These are phyloP conservation scores for Dynastes maya DNA, from an alignment of 2,888 invertebrate species.

Conservation along the genomic window DNA sequence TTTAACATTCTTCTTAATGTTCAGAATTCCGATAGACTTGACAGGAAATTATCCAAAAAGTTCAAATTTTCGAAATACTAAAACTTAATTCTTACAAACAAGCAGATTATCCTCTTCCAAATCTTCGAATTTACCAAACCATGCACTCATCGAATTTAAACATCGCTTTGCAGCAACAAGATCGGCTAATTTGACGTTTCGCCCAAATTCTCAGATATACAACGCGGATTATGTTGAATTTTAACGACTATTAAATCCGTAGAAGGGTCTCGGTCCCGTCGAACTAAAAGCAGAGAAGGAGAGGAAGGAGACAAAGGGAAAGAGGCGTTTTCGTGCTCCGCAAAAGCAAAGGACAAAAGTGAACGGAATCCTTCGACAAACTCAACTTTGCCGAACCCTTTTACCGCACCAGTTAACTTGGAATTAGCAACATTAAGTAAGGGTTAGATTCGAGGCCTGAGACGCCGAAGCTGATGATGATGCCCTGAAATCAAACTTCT, in stretches of 20 bases:
- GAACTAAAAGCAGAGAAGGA: not conserved
- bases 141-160: not conserved
- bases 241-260: slow-evolving; percentile 46
- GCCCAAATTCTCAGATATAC: slow-evolving; percentile 44
- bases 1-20: too few relatives aligned
- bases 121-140: too few relatives aligned
- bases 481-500: slow-evolving; percentile 27
- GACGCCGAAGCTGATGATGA: too few relatives aligned
- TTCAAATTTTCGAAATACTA: too few relatives aligned
- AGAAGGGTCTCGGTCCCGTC: slow-evolving; percentile 20
- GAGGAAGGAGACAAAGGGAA: not conserved
- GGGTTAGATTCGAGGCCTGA: slow-evolving; percentile 52
- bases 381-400: slow-evolving; percentile 63
- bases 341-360: slow-evolving; percentile 38
- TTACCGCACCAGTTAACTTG: slow-evolving; percentile 60
- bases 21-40: too few relatives aligned
- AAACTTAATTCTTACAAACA: not conserved
- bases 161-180: slow-evolving; percentile 31
- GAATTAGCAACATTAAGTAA: slow-evolving; percentile 66
- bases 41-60: too few relatives aligned
- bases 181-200: slow-evolving; percentile 44
- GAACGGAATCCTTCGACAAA: slow-evolving; percentile 65
- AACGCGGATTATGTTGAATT: slow-evolving; percentile 43
- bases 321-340: too few relatives aligned
- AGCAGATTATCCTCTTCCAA: not conserved